phyloP scores from a whole-genome alignment of 2,888 invertebrate genomes.

The Oegoconia quadripuncta region DNA sequence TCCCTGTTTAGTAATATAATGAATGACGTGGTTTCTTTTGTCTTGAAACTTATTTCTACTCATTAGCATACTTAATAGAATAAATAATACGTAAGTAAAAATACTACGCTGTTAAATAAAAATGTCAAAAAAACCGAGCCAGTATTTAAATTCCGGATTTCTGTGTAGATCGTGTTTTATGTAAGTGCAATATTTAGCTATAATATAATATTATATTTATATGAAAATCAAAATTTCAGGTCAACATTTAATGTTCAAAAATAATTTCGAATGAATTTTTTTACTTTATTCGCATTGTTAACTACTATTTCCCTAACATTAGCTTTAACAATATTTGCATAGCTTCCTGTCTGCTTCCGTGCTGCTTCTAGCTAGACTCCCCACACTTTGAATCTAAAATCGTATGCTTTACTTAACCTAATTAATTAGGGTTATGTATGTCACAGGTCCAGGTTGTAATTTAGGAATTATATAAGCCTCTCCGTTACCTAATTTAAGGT shows the following conservation, averaged over 20 bases:
- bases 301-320: slow-evolving; percentile 14
- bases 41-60: too few species aligned
- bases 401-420: slow-evolving; percentile 59
- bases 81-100: slow-evolving; percentile 28
- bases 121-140: slow-evolving; percentile 75
- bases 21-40: too few species aligned
- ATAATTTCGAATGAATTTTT: too few species aligned
- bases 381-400: slow-evolving; percentile 47
- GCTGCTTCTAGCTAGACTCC: slow-evolving; percentile 47
- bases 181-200: slow-evolving; percentile 71
- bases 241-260: background rate
- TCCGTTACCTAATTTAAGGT: slow-evolving; percentile 70
- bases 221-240: background rate
- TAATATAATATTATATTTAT: slow-evolving; percentile 33
- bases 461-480: slow-evolving; percentile 63
- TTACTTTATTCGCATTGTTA: too few species aligned
- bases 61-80: slow-evolving; percentile 28
- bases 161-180: slow-evolving; percentile 60
- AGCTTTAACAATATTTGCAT: slow-evolving; percentile 51
- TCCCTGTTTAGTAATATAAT: too few species aligned
- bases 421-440: slow-evolving; percentile 45
- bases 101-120: slow-evolving; percentile 55
- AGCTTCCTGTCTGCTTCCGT: slow-evolving; percentile 65
- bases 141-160: slow-evolving; percentile 75
- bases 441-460: slow-evolving; percentile 75